These are phyloP conservation scores for Ceratosolen fusciceps DNA, from an alignment of 1,140 invertebrate genomes.

Conservation along the genomic window DNA sequence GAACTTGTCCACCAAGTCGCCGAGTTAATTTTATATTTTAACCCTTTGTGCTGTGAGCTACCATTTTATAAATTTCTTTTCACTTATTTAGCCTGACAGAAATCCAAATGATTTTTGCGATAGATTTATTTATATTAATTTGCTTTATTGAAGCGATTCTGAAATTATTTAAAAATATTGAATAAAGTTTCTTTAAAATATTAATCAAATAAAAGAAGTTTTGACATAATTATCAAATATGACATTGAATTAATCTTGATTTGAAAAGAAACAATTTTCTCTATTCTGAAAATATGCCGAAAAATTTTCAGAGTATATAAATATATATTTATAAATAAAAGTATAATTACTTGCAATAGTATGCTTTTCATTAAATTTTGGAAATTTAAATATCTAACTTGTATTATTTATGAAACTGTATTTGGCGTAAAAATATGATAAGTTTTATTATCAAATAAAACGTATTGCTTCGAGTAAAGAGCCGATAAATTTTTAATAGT, in stretches of 20 bases:
- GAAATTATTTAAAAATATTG: too few relatives aligned
- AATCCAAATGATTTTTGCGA: background rate
- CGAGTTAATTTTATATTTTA: slow-evolving; percentile 36
- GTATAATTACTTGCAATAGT: background rate
- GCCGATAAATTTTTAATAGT: too few relatives aligned
- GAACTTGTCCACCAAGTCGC: background rate
- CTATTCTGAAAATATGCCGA: too few relatives aligned
- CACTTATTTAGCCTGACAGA: background rate
- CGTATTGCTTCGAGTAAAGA: too few relatives aligned
- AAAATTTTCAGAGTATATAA: too few relatives aligned
- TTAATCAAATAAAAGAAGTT: background rate
- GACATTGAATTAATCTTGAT: too few relatives aligned
- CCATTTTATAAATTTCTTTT: background rate
- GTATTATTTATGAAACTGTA: too few relatives aligned
- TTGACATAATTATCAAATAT: too few relatives aligned
- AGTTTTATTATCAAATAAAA: background rate
- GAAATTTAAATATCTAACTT: too few relatives aligned
- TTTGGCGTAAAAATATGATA: background rate
- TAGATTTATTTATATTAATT: background rate
- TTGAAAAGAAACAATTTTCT: too few relatives aligned
- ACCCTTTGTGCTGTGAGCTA: background rate
- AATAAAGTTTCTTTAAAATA: background rate
- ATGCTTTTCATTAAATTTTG: background rate
- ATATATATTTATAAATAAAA: too few relatives aligned
- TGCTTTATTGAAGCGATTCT: background rate